Conservation (phyloP, 2,888 invertebrate genomes). For the Rhagonycha fulva region DNA sequence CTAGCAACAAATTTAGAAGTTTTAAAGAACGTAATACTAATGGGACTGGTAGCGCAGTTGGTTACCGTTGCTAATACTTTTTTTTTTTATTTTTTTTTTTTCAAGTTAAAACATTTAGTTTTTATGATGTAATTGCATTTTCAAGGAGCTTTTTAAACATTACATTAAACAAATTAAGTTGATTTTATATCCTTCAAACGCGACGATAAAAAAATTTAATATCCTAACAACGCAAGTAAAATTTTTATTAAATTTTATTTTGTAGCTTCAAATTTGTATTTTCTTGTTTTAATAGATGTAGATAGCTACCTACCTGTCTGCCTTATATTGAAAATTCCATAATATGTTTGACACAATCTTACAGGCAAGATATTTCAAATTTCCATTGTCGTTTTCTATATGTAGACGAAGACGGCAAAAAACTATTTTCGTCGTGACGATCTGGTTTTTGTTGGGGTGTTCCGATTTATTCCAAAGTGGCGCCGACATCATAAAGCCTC, state of each 20-base stretch:
- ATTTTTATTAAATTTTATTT: not conserved
- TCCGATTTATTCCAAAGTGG: conserved; percentile 24
- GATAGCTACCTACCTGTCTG: not conserved
- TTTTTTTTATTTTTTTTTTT: no score
- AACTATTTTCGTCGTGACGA: conserved; percentile 25
- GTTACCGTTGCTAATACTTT: no score
- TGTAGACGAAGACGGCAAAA: not conserved
- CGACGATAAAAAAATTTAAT: not conserved
- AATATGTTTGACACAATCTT: not conserved
- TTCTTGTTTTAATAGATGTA: not conserved
- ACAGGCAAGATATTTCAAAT: not conserved
- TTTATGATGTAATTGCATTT: no score
- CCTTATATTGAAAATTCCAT: conserved; percentile 2
- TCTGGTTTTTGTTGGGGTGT: conserved; percentile 28
- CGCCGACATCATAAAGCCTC: conserved; percentile 31
- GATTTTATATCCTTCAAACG: not conserved
- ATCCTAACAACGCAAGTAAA: not conserved
- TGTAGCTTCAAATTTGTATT: not conserved
- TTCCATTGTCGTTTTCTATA: not conserved
- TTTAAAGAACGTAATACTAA: no score
- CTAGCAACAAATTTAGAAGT: no score
- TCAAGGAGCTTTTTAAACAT: no score
- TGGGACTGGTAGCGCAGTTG: no score
- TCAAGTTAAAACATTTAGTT: no score
- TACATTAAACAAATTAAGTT: not conserved